phyloP scores from a whole-genome alignment of 2,888 invertebrate species.

The Argyra leucocephala region DNA sequence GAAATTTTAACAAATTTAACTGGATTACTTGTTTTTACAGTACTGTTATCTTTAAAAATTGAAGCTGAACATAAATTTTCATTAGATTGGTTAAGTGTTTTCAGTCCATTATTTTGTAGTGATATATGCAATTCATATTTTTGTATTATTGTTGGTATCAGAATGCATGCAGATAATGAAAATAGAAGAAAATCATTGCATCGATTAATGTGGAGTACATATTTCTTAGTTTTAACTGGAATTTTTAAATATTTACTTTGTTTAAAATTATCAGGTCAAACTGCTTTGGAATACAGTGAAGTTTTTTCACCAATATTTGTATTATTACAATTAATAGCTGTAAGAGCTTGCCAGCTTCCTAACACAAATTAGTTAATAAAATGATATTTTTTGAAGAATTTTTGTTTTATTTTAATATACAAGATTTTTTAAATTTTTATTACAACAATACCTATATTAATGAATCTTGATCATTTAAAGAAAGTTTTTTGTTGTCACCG shows the following conservation, averaged over 20 bases:
- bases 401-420: neutral
- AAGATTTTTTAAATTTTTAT: too few relatives aligned
- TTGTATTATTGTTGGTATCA: constrained; percentile 86
- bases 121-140: constrained; percentile 92
- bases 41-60: constrained; percentile 71
- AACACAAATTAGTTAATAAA: neutral
- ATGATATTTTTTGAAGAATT: neutral
- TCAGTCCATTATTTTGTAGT: constrained; percentile 82
- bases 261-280: constrained; percentile 73
- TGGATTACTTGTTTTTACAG: constrained; percentile 71
- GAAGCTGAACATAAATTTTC: constrained; percentile 48
- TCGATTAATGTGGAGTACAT: constrained; percentile 73
- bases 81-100: constrained; percentile 80
- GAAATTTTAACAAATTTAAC: constrained; percentile 88
- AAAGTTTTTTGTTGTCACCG: constrained; percentile 54
- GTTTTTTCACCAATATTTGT: constrained; percentile 88
- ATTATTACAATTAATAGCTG: constrained; percentile 77
- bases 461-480: neutral
- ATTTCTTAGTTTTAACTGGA: constrained; percentile 73
- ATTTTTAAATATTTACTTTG: constrained; percentile 86
- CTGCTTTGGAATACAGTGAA: constrained; percentile 78
- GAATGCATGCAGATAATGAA: constrained; percentile 74
- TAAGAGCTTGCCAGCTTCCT: constrained; percentile 76
- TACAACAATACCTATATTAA: neutral
- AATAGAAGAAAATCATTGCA: constrained; percentile 66